These are phyloP conservation scores for Bradypodion pumilum DNA, from an alignment of 2,797 vertebrate genomes.

Conservation along the genomic window DNA sequence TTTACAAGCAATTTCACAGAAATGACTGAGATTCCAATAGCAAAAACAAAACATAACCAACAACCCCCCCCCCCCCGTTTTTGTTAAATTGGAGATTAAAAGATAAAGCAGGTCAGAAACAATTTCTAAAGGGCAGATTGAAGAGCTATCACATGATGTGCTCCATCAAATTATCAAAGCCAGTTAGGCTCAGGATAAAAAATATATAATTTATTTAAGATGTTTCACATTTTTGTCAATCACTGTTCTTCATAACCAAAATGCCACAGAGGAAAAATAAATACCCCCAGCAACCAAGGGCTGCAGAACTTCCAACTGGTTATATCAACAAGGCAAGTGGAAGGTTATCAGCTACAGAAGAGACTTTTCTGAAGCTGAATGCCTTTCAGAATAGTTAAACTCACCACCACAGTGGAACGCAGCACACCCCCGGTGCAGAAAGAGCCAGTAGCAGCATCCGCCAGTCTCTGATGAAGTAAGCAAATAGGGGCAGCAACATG, in stretches of 20 bases:
- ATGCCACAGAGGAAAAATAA: not conserved
- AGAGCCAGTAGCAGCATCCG: constrained; percentile 82
- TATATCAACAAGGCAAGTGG: constrained; percentile 12
- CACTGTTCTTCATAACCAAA: accelerated
- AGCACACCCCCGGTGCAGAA: constrained; percentile 78
- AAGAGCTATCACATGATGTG: not conserved
- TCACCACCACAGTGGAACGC: constrained; percentile 88
- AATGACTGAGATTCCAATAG: not conserved
- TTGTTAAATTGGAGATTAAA: not conserved
- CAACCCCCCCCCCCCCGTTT: too few species aligned
- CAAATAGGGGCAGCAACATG: constrained; percentile 86
- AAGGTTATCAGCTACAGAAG: constrained; percentile 22
- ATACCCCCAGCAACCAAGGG: constrained; percentile 18
- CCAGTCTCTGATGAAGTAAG: constrained; percentile 88
- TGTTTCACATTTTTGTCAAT: not conserved
- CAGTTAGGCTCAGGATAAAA: not conserved
- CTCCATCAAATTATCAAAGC: not conserved
- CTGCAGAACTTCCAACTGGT: constrained; percentile 9
- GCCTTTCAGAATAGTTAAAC: constrained; percentile 65
- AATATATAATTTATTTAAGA: not conserved
- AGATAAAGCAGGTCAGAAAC: not conserved
- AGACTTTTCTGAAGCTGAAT: constrained; percentile 27
- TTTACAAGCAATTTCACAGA: not conserved
- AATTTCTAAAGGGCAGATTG: not conserved
- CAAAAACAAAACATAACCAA: not conserved